Conservation (phyloP, 92 coral and sea anemone genomes). For the Isaurus tuberculatus region DNA sequence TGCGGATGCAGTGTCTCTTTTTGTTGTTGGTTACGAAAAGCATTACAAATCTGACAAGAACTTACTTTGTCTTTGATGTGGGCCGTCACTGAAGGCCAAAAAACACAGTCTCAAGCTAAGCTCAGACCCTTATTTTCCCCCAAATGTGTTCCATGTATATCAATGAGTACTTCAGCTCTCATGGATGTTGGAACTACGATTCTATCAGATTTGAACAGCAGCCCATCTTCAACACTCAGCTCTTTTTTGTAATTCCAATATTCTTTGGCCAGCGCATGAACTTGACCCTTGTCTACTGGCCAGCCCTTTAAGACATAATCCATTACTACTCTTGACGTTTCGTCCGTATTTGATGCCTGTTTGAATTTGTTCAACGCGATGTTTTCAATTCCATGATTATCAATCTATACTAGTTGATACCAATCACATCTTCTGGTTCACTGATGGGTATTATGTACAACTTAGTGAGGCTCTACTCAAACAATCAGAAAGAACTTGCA, state of each 20-base stretch:
- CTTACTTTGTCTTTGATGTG: conserved; percentile 57
- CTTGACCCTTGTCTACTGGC: conserved; percentile 64
- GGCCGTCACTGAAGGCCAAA: conserved; percentile 33
- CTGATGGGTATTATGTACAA: conserved; percentile 23
- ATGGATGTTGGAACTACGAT: conserved; percentile 52
- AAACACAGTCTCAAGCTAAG: too few relatives aligned
- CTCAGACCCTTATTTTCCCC: too few relatives aligned
- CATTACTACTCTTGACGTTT: too few relatives aligned
- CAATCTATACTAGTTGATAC: conserved; percentile 53
- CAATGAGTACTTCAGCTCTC: conserved; percentile 62
- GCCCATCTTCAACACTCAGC: too few relatives aligned
- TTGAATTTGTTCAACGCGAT: background rate
- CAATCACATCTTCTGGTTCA: conserved; percentile 48
- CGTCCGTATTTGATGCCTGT: background rate
- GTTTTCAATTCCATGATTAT: conserved; percentile 42
- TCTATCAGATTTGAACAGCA: conserved; percentile 60
- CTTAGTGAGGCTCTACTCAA: conserved; percentile 57
- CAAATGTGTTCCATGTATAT: conserved; percentile 62
- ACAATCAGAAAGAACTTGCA: conserved; percentile 66
- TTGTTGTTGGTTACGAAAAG: conserved; percentile 51
- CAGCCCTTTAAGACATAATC: too few relatives aligned
- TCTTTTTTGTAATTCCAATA: conserved; percentile 63
- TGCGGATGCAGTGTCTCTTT: too few relatives aligned
- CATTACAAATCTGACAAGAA: conserved; percentile 57
- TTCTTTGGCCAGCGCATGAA: conserved; percentile 66